Conservation (phyloP, 2,113 vertebrate species). For the Gallinago paraguaiae region DNA sequence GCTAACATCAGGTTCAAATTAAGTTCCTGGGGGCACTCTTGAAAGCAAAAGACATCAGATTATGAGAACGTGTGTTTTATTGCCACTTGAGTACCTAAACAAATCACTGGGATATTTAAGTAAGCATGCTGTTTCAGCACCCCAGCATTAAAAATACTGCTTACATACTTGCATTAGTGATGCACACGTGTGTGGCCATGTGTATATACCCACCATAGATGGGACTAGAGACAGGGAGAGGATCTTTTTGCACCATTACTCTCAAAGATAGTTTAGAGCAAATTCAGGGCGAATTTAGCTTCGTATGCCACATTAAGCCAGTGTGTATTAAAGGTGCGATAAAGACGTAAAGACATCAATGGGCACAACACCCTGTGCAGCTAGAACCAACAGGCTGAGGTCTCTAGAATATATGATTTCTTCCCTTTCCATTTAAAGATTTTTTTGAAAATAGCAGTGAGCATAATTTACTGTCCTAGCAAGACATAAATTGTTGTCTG, state of each 20-base stretch:
- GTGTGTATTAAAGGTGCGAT: background rate
- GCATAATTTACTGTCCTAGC: background rate
- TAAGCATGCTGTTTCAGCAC: background rate
- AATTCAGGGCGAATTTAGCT: background rate
- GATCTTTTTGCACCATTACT: background rate
- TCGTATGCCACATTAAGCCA: background rate
- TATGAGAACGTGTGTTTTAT: background rate
- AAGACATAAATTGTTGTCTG: constrained; percentile 23
- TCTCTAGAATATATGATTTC: background rate
- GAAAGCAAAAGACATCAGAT: background rate
- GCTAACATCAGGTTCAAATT: background rate
- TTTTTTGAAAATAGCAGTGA: constrained; percentile 1
- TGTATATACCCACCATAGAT: fast-evolving
- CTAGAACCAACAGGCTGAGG: background rate
- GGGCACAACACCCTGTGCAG: background rate
- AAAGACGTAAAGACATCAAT: background rate
- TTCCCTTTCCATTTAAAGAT: background rate
- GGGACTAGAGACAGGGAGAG: background rate
- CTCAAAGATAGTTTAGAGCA: background rate
- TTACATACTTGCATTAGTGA: background rate
- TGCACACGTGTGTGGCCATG: fast-evolving
- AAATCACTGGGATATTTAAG: background rate
- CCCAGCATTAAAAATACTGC: background rate
- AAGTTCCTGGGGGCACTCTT: background rate
- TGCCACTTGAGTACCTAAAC: background rate